Percentiles rank a stretch among this genome's conserved stretches.
Evolutionary conservation across 2,888 invertebrate genomes (phyloP).

Genomic region (Vannuccia rotundouncinata): DNA sequence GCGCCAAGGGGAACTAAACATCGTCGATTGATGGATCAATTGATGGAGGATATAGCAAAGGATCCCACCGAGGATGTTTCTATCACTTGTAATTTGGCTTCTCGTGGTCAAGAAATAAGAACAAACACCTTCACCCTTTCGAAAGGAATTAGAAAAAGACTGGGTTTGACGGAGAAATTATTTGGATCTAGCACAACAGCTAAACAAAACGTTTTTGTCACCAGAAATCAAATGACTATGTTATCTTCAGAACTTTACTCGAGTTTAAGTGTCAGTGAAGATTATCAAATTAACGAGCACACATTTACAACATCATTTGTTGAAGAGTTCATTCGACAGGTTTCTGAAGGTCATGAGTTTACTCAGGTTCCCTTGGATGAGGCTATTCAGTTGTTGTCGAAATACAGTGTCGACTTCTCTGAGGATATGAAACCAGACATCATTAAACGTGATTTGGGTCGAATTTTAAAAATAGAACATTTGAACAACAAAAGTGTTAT

Average conservation of each 20-base stretch:
- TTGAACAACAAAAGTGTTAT: not conserved
- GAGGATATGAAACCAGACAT: not conserved
- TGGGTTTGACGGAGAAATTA: not conserved
- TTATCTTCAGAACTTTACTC: not conserved
- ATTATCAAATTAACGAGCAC: not conserved
- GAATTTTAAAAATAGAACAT: not conserved
- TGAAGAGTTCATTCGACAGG: not conserved
- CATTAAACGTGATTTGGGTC: not conserved
- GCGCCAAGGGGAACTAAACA: not conserved
- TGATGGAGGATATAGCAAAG: not conserved
- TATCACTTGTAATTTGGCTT: not conserved
- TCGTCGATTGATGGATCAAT: not conserved
- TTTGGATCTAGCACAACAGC: not conserved
- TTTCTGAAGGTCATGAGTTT: not conserved
- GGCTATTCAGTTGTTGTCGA: not conserved
- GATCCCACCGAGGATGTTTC: not conserved
- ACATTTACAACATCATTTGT: not conserved
- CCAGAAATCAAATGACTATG: not conserved
- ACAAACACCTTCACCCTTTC: not conserved
- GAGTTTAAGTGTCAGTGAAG: not conserved
- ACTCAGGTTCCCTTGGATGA: not conserved
- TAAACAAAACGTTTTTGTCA: not conserved
- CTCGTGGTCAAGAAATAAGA: not conserved
- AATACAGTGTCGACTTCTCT: not conserved
- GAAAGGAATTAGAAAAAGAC: not conserved